Conservation (phyloP, 2,113 vertebrate species). For the Noctilio leporinus region DNA sequence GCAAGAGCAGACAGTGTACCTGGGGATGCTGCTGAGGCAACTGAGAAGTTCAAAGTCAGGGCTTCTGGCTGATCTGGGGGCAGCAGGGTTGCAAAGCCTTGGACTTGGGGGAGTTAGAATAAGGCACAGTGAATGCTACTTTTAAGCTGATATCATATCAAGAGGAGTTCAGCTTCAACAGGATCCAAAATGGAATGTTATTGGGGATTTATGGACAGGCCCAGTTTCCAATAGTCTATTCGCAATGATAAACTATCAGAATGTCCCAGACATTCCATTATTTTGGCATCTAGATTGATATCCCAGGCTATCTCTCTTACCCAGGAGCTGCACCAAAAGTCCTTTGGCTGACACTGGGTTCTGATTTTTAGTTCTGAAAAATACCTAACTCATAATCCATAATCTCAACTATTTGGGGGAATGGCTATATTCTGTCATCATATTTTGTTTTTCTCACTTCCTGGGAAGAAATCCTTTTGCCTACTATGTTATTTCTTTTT, state of each 20-base stretch:
- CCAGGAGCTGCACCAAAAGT: conserved; percentile 23
- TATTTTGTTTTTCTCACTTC: neutral
- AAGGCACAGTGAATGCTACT: neutral
- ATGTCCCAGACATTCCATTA: neutral
- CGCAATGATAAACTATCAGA: neutral
- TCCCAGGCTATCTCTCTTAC: neutral
- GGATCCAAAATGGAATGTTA: neutral
- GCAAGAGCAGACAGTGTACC: neutral
- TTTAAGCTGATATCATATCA: neutral
- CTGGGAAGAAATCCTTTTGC: neutral
- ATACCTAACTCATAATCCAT: neutral
- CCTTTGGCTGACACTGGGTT: neutral
- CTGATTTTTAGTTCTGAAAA: conserved; percentile 23
- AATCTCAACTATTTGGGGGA: neutral
- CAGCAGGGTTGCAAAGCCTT: neutral
- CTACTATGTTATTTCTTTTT: neutral
- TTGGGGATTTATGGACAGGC: neutral
- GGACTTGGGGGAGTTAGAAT: neutral
- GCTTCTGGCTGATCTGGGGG: neutral
- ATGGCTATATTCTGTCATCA: neutral
- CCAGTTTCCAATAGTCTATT: neutral
- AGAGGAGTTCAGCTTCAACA: neutral
- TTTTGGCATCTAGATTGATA: neutral
- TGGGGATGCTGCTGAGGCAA: neutral
- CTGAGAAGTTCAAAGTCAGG: neutral